Conservation (phyloP, 2,113 vertebrate genomes). For the Macheiramphus alcinus region DNA sequence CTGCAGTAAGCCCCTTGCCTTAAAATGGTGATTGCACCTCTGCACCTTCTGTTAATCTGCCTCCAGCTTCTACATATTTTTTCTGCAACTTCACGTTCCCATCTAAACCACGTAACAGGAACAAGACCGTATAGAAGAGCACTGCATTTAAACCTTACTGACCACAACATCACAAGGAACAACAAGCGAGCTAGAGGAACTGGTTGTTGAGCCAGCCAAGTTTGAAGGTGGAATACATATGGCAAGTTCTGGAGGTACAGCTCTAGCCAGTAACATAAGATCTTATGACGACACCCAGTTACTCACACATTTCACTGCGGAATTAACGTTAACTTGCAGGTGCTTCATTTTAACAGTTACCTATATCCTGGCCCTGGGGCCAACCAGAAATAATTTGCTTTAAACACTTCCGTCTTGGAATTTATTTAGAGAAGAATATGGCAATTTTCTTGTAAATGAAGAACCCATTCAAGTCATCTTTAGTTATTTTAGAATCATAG, state of each 20-base stretch:
- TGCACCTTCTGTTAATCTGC: background rate
- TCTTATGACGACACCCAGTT: background rate
- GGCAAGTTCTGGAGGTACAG: background rate
- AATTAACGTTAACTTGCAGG: background rate
- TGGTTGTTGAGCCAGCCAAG: background rate
- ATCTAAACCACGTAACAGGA: fast-evolving
- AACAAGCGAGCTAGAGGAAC: background rate
- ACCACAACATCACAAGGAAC: background rate
- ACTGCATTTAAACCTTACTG: background rate
- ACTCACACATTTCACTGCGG: background rate
- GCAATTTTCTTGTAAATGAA: background rate
- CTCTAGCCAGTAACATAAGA: background rate
- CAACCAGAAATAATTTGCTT: background rate
- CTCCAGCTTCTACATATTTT: background rate
- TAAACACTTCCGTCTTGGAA: background rate
- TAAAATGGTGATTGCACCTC: background rate
- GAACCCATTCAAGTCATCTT: background rate
- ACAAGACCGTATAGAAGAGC: background rate
- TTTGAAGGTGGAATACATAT: background rate
- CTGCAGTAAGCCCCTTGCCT: background rate
- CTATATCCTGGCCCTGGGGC: background rate
- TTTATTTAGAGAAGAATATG: background rate
- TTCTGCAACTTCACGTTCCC: background rate
- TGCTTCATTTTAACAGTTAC: background rate
- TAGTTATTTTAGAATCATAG: background rate